phyloP scores from a whole-genome alignment of 2,888 invertebrate species.

The Philereme transversata region DNA sequence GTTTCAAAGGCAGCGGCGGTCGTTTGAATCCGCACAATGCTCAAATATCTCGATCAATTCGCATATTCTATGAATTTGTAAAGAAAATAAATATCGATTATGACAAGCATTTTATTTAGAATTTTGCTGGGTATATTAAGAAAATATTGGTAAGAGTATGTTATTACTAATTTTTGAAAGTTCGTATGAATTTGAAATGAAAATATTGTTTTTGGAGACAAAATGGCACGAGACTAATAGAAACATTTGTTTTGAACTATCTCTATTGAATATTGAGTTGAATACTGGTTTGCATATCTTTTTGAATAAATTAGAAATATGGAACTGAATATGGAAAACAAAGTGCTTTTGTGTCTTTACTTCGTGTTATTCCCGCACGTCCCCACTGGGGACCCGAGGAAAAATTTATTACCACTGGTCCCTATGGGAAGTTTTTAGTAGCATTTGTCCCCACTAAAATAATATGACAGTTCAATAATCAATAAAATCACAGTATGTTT shows the following conservation, averaged over 20 bases:
- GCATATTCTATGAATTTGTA: constrained; percentile 57
- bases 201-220: constrained; percentile 22
- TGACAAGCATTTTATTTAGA: constrained; percentile 41
- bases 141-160: constrained; percentile 11
- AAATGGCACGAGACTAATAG: not conserved
- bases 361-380: no score
- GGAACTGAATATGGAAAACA: no score
- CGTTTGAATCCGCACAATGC: constrained; percentile 44
- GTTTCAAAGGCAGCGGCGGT: not conserved
- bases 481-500: no score
- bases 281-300: no score
- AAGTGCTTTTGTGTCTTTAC: no score
- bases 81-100: constrained; percentile 62
- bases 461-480: no score
- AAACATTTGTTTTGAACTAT: not conserved
- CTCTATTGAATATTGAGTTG: no score
- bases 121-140: constrained; percentile 1
- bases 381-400: no score
- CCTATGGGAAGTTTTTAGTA: no score
- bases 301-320: no score
- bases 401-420: no score
- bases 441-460: no score
- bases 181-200: constrained; percentile 25
- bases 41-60: constrained; percentile 45
- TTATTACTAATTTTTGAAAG: constrained; percentile 24